phyloP scores from a whole-genome alignment of 2,113 vertebrate species.

The Alces alces region DNA sequence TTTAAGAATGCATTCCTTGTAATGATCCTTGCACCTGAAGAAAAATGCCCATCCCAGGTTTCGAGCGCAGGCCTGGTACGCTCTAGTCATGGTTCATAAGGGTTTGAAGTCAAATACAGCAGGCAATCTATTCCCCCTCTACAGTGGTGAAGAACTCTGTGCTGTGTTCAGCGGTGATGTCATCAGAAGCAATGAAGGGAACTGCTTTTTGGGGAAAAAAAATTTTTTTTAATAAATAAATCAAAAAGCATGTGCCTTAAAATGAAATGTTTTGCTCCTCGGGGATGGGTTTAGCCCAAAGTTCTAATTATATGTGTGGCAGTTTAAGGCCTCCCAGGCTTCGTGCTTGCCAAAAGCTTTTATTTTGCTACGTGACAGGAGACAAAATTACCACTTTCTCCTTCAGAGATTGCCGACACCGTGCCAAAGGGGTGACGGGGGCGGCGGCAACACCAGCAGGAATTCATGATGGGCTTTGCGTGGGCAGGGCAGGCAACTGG shows the following conservation, averaged over 20 bases:
- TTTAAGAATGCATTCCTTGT: slow-evolving; percentile 65
- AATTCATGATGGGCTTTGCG: not conserved
- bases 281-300: slow-evolving; percentile 58
- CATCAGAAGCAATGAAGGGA: not conserved
- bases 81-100: slow-evolving; percentile 36
- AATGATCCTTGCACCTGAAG: slow-evolving; percentile 47
- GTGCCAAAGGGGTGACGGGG: not conserved
- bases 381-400: slow-evolving; percentile 66
- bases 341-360: slow-evolving; percentile 66
- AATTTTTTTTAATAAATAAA: slow-evolving; percentile 18
- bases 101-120: slow-evolving; percentile 49
- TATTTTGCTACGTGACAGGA: slow-evolving; percentile 62
- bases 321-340: slow-evolving; percentile 53
- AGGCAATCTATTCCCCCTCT: not conserved
- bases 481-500: not conserved
- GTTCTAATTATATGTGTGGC: slow-evolving; percentile 67
- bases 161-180: slow-evolving; percentile 27
- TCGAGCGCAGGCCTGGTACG: slow-evolving; percentile 23
- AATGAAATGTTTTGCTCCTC: slow-evolving; percentile 65
- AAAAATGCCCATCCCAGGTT: not conserved
- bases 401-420: slow-evolving; percentile 48
- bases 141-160: slow-evolving; percentile 33
- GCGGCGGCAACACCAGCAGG: not conserved
- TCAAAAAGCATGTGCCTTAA: slow-evolving; percentile 54
- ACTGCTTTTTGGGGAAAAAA: not conserved